These are phyloP conservation scores for Tetraneura akinire DNA, from an alignment of 1,140 invertebrate species.

Conservation along the genomic window DNA sequence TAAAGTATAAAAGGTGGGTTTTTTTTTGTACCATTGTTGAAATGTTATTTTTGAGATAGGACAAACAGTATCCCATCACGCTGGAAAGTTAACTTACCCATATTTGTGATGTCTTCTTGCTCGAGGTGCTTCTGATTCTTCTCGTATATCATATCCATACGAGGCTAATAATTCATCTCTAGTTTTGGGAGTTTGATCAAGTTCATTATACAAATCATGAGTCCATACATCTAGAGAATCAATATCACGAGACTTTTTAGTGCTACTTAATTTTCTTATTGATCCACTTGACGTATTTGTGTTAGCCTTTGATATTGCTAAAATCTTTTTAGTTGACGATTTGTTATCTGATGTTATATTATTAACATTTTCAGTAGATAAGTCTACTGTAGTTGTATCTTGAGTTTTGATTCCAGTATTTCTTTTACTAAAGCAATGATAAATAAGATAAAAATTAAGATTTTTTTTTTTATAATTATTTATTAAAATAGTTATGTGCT, in stretches of 20 bases:
- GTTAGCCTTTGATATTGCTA: conserved; percentile 18
- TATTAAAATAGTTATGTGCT: no score
- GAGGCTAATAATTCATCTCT: conserved; percentile 23
- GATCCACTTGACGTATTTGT: background rate
- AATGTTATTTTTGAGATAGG: no score
- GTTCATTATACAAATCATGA: conserved; percentile 38
- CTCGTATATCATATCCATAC: conserved; percentile 36
- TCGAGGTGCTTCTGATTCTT: conserved; percentile 17
- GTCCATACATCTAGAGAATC: conserved; percentile 15
- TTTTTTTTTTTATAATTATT: no score
- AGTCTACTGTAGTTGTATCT: background rate
- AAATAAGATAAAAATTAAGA: background rate
- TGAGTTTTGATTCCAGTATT: background rate
- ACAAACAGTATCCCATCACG: no score
- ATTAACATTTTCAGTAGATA: background rate
- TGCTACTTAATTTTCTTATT: background rate
- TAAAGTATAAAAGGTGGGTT: no score
- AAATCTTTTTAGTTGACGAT: background rate
- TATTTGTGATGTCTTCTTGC: conserved; percentile 38
- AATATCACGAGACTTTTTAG: background rate
- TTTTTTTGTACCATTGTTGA: no score
- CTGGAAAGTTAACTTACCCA: conserved; percentile 38
- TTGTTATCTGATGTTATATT: background rate
- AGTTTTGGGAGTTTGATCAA: conserved; percentile 1
- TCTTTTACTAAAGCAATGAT: background rate